These are phyloP conservation scores for Platygyra sinensis DNA, from an alignment of 64 coral and sea anemone genomes.

Conservation along the genomic window DNA sequence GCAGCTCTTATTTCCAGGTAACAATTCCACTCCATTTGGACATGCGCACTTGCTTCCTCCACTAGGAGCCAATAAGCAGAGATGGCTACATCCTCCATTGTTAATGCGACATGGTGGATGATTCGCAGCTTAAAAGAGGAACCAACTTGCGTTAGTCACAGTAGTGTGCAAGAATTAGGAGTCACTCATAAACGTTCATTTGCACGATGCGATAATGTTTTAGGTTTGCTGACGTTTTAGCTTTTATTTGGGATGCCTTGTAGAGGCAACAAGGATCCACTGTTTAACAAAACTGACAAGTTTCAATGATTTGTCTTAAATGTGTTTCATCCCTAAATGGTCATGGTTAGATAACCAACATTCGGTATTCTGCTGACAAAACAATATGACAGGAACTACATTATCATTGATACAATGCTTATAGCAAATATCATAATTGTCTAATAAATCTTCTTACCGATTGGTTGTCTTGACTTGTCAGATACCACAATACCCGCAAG, in stretches of 20 bases:
- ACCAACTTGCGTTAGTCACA: not conserved
- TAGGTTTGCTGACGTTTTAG: too few relatives aligned
- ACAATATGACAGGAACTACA: too few relatives aligned
- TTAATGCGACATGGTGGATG: not conserved
- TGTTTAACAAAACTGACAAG: too few relatives aligned
- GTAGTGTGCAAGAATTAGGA: not conserved
- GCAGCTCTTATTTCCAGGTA: conserved; percentile 24
- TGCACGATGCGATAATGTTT: too few relatives aligned
- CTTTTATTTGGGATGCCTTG: too few relatives aligned
- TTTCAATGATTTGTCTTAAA: too few relatives aligned
- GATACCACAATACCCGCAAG: conserved; percentile 28
- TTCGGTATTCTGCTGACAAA: too few relatives aligned
- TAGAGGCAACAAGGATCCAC: too few relatives aligned
- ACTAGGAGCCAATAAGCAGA: conserved; percentile 26
- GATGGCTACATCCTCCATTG: conserved; percentile 56
- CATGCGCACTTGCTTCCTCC: conserved; percentile 31
- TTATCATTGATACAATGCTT: too few relatives aligned
- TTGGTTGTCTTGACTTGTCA: conserved; percentile 46
- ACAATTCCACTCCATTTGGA: conserved; percentile 31
- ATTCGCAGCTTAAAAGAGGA: not conserved
- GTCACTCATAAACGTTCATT: not conserved
- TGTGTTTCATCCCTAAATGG: too few relatives aligned
- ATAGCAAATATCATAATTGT: too few relatives aligned
- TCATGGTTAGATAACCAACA: too few relatives aligned
- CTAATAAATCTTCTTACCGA: conserved; percentile 12